A percentile compares a stretch with the other conserved stretches of the same genome.
These are phyloP conservation scores for Aphelenchoides fujianensis DNA, from an alignment of 1,140 invertebrate species.

Conservation along the genomic window DNA sequence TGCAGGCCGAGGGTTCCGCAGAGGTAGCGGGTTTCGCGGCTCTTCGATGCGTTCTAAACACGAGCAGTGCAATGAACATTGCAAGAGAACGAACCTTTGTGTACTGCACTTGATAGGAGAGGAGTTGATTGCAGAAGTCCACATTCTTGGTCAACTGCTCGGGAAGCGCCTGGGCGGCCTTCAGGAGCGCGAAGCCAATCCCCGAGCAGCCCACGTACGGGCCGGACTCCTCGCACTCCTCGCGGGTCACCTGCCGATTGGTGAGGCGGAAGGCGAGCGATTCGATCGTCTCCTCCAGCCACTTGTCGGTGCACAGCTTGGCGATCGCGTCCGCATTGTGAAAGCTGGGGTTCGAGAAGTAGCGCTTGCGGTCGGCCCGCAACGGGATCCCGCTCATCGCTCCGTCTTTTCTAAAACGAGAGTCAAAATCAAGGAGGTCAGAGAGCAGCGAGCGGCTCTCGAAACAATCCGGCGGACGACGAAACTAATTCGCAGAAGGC, in stretches of 20 bases:
- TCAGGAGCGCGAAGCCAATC: constrained; percentile 29
- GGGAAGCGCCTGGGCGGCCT: constrained; percentile 15
- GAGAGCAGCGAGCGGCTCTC: too few species aligned
- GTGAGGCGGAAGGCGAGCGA: not conserved
- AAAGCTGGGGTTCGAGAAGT: constrained; percentile 18
- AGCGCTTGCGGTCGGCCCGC: constrained; percentile 21
- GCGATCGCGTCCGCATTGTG: constrained; percentile 20
- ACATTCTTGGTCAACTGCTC: constrained; percentile 6
- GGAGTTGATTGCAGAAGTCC: constrained; percentile 7
- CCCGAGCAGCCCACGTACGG: constrained; percentile 31
- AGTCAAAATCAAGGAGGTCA: too few species aligned
- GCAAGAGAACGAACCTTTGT: not conserved
- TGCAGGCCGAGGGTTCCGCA: constrained; percentile 32
- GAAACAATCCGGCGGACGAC: too few species aligned
- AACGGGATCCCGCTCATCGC: constrained; percentile 10
- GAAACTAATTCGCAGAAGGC: too few species aligned
- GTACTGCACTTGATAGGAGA: constrained; percentile 15
- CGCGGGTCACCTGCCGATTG: not conserved
- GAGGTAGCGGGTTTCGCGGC: constrained; percentile 33
- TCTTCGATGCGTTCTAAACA: constrained; percentile 25
- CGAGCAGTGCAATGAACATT: too few species aligned
- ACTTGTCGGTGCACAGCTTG: constrained; percentile 23
- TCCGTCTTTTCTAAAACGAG: too few species aligned
- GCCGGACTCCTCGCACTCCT: constrained; percentile 22
- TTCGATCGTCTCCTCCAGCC: constrained; percentile 17